Evolutionary conservation across 2,888 invertebrate species (phyloP).

Genomic region (Trissolcus brochymenae): DNA sequence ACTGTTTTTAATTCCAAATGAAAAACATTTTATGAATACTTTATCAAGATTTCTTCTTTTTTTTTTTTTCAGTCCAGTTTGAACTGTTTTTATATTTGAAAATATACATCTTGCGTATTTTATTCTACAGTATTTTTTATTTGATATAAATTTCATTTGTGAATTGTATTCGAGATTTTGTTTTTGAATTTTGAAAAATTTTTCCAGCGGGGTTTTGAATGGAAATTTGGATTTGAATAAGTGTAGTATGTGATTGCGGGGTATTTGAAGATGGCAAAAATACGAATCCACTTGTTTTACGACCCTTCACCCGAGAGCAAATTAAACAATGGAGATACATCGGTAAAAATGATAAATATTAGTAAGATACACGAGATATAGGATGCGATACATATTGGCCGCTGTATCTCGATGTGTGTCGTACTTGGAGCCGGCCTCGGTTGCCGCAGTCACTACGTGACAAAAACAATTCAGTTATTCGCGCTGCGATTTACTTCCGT

Average conservation of each 20-base stretch:
- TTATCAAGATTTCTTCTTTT: too few species aligned
- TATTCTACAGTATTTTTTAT: too few species aligned
- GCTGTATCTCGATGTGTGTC: conserved; percentile 39
- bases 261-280: too few species aligned
- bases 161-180: too few species aligned
- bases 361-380: conserved; percentile 33
- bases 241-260: neutral
- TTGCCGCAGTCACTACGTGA: conserved; percentile 34
- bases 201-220: neutral
- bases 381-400: conserved; percentile 38
- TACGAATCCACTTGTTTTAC: conserved; percentile 10
- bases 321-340: conserved; percentile 36
- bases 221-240: neutral
- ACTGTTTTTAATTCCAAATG: too few species aligned
- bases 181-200: too few species aligned
- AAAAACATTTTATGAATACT: too few species aligned
- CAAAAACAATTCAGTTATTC: conserved; percentile 54
- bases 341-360: conserved; percentile 39
- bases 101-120: too few species aligned
- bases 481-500: conserved; percentile 48
- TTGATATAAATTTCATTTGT: too few species aligned
- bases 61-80: too few species aligned
- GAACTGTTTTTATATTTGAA: too few species aligned
- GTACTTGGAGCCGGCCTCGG: conserved; percentile 39
- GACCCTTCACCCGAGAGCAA: conserved; percentile 15